Conservation (phyloP, 2,113 vertebrate genomes). For the Emydocephalus ijimae region DNA sequence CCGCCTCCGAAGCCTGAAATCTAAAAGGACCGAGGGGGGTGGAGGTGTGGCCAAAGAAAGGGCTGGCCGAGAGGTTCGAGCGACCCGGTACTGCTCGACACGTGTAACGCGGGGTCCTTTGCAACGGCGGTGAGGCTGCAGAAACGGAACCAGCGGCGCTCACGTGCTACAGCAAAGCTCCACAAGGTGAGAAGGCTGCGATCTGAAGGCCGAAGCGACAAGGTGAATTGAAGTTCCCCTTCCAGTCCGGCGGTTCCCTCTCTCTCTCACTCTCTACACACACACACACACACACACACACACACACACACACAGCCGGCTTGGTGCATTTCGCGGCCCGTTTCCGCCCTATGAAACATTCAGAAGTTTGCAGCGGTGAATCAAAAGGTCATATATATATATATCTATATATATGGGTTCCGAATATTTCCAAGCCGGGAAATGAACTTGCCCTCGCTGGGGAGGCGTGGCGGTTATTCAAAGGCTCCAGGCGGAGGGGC, state of each 20-base stretch:
- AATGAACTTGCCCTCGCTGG: conserved; percentile 14
- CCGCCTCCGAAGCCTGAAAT: background rate
- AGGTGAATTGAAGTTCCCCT: background rate
- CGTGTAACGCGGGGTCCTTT: background rate
- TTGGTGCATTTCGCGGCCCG: too few relatives aligned
- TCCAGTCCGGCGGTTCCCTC: background rate
- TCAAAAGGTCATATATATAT: conserved; percentile 2
- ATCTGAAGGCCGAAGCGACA: background rate
- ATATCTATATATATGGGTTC: conserved; percentile 59
- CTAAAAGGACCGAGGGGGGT: background rate
- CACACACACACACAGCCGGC: too few relatives aligned
- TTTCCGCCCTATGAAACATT: too few relatives aligned
- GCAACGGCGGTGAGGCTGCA: background rate
- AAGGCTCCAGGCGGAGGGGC: conserved; percentile 18
- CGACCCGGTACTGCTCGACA: background rate
- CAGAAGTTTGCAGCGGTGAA: too few relatives aligned
- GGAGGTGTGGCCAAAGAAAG: background rate
- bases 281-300: too few relatives aligned
- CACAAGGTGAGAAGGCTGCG: background rate
- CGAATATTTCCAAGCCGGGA: conserved; percentile 40
- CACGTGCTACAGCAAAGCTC: background rate
- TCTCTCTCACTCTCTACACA: too few relatives aligned
- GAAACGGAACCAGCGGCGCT: background rate
- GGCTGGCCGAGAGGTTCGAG: background rate
- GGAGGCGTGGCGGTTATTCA: conserved; percentile 15